phyloP scores from a whole-genome alignment of 64 coral and sea anemone genomes.

The Dendronephthya gigantea region DNA sequence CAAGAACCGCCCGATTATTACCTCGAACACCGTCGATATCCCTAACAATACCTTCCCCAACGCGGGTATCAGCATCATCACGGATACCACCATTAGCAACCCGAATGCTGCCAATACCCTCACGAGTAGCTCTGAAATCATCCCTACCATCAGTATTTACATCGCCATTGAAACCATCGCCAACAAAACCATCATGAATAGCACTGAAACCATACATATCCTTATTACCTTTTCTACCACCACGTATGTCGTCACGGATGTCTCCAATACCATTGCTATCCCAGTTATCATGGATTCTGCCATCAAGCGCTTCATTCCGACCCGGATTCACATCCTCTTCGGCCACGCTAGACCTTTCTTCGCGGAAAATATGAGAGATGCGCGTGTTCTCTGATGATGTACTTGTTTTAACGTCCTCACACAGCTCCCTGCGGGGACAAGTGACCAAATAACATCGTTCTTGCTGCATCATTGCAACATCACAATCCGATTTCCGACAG shows the following conservation, averaged over 20 bases:
- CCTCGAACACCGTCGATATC: no score
- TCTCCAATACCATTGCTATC: not conserved
- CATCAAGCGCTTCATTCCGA: not conserved
- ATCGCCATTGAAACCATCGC: not conserved
- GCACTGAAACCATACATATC: no score
- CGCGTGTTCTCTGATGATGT: constrained; percentile 49
- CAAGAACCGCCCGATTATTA: not conserved
- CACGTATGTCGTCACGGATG: not conserved
- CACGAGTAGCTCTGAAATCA: not conserved
- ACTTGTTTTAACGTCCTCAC: constrained; percentile 52
- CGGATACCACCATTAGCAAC: not conserved
- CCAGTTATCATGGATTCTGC: not conserved
- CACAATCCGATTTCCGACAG: constrained; percentile 61
- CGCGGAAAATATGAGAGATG: constrained; percentile 30
- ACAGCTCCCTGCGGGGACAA: constrained; percentile 48
- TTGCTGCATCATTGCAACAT: constrained; percentile 78
- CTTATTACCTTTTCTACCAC: no score
- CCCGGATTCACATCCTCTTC: not conserved
- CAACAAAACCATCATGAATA: not conserved
- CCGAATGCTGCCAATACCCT: no score
- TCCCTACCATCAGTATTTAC: not conserved
- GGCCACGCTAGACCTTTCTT: not conserved
- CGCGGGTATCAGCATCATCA: not conserved
- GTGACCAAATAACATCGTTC: constrained; percentile 74
- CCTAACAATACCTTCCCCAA: not conserved